Percentiles rank a stretch among this genome's conserved stretches.
Evolutionary conservation across 2,113 vertebrate species (phyloP).

Genomic region (Trinectes maculatus): DNA sequence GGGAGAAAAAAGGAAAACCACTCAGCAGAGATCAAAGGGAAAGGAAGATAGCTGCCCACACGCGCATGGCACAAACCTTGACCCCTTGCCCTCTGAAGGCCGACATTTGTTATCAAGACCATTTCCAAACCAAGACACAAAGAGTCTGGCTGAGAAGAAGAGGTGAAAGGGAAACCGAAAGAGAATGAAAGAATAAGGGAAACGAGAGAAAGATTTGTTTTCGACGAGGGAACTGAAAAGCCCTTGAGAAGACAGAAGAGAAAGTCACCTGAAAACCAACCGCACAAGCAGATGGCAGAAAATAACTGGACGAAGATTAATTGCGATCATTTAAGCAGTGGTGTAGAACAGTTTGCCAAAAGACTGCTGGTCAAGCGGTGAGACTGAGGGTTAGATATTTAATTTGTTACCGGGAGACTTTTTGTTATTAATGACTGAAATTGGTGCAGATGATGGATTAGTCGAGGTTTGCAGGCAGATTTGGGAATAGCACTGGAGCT

Average conservation of each 20-base stretch:
- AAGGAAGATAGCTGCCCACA: constrained; percentile 37
- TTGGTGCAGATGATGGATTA: constrained; percentile 1
- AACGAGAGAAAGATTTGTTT: neutral
- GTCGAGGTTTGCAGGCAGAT: neutral
- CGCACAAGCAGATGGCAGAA: neutral
- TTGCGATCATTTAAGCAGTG: neutral
- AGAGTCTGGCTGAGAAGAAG: neutral
- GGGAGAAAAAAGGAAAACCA: constrained; percentile 21
- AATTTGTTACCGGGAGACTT: neutral
- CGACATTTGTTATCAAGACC: neutral
- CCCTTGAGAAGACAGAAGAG: neutral
- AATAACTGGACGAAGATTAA: neutral
- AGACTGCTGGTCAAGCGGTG: neutral
- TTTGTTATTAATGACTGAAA: neutral
- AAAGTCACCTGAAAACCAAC: neutral
- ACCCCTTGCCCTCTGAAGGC: constrained; percentile 25
- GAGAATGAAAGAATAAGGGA: neutral
- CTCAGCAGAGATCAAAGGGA: constrained; percentile 68
- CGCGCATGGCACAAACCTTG: constrained; percentile 56
- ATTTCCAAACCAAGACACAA: neutral
- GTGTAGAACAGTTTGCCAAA: neutral
- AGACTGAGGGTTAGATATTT: neutral
- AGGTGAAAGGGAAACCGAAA: constrained; percentile 13
- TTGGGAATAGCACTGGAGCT: neutral
- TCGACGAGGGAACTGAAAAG: neutral